phyloP scores from a whole-genome alignment of 2,888 invertebrate species.

The Nephrocerus scutellatus region DNA sequence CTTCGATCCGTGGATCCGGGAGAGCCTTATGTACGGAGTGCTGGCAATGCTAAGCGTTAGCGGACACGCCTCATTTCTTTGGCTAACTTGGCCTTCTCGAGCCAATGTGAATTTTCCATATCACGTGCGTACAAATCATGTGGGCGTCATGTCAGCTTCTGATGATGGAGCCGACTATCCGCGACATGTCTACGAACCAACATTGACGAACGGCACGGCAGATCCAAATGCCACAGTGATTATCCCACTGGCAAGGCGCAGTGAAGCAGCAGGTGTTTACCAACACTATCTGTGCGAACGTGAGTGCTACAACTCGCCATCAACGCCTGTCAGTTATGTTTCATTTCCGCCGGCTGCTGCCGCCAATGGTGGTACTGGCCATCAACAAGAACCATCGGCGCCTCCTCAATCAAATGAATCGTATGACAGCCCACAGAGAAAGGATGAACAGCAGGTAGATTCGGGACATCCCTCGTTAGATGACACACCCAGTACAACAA shows the following conservation, averaged over 20 bases:
- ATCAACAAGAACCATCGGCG: constrained; percentile 5
- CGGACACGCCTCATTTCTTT: constrained; percentile 64
- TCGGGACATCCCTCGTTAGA: constrained; percentile 32
- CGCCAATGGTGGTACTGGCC: no score
- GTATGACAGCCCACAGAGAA: background rate
- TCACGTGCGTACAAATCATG: constrained; percentile 80
- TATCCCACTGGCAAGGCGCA: constrained; percentile 57
- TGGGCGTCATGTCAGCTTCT: constrained; percentile 58
- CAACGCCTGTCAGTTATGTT: constrained; percentile 27
- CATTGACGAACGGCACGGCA: no score
- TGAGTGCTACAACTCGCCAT: constrained; percentile 24
- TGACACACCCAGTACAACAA: constrained; percentile 24
- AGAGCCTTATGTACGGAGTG: constrained; percentile 66
- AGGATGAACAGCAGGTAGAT: constrained; percentile 26
- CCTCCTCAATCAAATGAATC: background rate
- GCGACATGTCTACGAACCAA: constrained; percentile 27
- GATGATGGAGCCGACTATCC: constrained; percentile 31
- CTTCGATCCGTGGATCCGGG: constrained; percentile 73
- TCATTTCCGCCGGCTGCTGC: constrained; percentile 24
- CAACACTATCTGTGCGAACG: constrained; percentile 47
- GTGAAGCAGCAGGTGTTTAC: constrained; percentile 56
- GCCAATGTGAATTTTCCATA: constrained; percentile 87
- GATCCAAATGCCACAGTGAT: constrained; percentile 39
- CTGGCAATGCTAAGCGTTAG: constrained; percentile 58
- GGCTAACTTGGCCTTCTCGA: constrained; percentile 74